These are phyloP conservation scores for Pyrrhia umbra DNA, from an alignment of 2,888 invertebrate genomes.

Conservation along the genomic window DNA sequence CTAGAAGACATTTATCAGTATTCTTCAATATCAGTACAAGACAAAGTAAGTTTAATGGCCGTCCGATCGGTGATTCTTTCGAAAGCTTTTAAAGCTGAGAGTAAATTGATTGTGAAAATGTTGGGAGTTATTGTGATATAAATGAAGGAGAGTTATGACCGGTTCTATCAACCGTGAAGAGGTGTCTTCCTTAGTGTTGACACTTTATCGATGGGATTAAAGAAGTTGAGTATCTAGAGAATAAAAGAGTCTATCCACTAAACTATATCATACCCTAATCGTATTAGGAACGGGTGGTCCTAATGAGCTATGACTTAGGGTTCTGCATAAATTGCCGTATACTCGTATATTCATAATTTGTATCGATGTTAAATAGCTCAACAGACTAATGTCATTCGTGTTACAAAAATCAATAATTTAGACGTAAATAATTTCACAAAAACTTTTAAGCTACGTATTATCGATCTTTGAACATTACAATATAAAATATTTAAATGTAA, in stretches of 20 bases:
- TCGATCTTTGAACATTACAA: constrained; percentile 39
- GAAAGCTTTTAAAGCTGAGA: constrained; percentile 75
- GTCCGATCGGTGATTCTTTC: constrained; percentile 63
- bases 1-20: constrained; percentile 56
- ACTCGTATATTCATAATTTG: no score
- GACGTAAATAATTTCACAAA: constrained; percentile 10
- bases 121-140: constrained; percentile 50
- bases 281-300: no score
- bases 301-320: no score
- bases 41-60: constrained; percentile 72
- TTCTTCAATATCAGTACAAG: constrained; percentile 47
- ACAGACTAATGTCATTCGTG: no score
- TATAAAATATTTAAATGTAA: constrained; percentile 51
- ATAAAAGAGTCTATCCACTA: no score
- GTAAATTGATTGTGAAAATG: constrained; percentile 68
- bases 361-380: no score
- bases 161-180: constrained; percentile 36
- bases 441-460: constrained; percentile 17
- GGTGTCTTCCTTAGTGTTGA: constrained; percentile 25
- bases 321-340: no score
- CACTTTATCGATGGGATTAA: constrained; percentile 11
- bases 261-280: no score
- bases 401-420: no score
- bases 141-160: constrained; percentile 53
- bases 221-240: background rate